These are phyloP conservation scores for Mongoloraphidia duomilia DNA, from an alignment of 2,888 invertebrate species.

Conservation along the genomic window DNA sequence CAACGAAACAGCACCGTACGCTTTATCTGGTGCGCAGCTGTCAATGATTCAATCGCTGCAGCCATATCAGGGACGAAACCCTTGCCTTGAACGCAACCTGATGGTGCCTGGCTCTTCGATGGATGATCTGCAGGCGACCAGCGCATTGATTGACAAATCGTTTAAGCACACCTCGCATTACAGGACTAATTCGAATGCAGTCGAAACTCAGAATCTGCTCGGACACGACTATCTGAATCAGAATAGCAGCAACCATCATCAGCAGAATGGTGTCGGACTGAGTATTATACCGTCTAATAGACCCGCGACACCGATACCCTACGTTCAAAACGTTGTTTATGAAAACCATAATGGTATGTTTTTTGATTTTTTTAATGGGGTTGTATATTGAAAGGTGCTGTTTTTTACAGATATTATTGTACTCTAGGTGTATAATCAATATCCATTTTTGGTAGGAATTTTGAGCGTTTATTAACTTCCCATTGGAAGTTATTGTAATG, in stretches of 20 bases:
- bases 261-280: conserved; percentile 9
- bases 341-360: conserved; percentile 13
- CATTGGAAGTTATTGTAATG: no score
- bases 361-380: no score
- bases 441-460: no score
- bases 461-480: no score
- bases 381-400: no score
- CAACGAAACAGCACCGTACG: conserved; percentile 30
- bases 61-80: conserved; percentile 74
- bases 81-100: conserved; percentile 62
- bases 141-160: conserved; percentile 45
- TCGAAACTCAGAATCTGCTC: conserved; percentile 34
- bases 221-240: conserved; percentile 34
- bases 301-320: conserved; percentile 48
- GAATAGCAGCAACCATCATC: conserved; percentile 22
- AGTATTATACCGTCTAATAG: conserved; percentile 26
- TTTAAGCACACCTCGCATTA: conserved; percentile 36
- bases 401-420: no score
- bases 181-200: conserved; percentile 22
- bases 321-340: conserved; percentile 59
- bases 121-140: conserved; percentile 36
- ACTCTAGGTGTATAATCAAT: no score
- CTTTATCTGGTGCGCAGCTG: conserved; percentile 19
- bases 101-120: conserved; percentile 40
- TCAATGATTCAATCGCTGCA: conserved; percentile 38